Percentiles rank a stretch among this genome's conserved stretches.
Evolutionary conservation across 2,797 vertebrate genomes (phyloP).

Genomic region (Ambastaia sidthimunki): DNA sequence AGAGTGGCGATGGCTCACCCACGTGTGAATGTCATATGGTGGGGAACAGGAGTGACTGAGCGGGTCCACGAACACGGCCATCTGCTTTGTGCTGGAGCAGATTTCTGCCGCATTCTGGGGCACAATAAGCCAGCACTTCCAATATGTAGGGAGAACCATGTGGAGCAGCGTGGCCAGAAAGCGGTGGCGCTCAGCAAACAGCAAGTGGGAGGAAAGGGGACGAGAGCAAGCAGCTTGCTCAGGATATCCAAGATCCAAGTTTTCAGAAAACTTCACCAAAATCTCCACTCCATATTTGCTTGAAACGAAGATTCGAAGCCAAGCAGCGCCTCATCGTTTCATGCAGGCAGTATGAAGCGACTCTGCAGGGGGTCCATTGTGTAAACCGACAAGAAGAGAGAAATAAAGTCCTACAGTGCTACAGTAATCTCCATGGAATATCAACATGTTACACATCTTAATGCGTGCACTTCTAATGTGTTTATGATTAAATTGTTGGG

Average conservation of each 20-base stretch:
- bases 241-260: slow-evolving; percentile 60
- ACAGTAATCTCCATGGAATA: slow-evolving; percentile 22
- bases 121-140: slow-evolving; percentile 78
- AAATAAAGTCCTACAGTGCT: slow-evolving; percentile 26
- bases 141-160: slow-evolving; percentile 71
- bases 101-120: slow-evolving; percentile 80
- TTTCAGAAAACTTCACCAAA: slow-evolving; percentile 48
- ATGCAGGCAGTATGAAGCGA: slow-evolving; percentile 24
- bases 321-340: slow-evolving; percentile 42
- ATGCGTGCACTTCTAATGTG: slow-evolving; percentile 15
- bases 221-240: slow-evolving; percentile 57
- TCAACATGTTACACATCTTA: slow-evolving; percentile 10
- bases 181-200: slow-evolving; percentile 52
- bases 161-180: slow-evolving; percentile 56
- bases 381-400: slow-evolving; percentile 17
- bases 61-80: slow-evolving; percentile 77
- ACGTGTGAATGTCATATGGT: slow-evolving; percentile 83
- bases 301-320: slow-evolving; percentile 50
- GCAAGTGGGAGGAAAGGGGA: slow-evolving; percentile 56
- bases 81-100: slow-evolving; percentile 82
- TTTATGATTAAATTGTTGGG: neutral
- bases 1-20: slow-evolving; percentile 72
- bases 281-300: slow-evolving; percentile 36
- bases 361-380: slow-evolving; percentile 42
- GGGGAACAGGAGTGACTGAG: slow-evolving; percentile 76